phyloP scores from a whole-genome alignment of 2,797 vertebrate species.

The Hoplostethus mediterraneus region DNA sequence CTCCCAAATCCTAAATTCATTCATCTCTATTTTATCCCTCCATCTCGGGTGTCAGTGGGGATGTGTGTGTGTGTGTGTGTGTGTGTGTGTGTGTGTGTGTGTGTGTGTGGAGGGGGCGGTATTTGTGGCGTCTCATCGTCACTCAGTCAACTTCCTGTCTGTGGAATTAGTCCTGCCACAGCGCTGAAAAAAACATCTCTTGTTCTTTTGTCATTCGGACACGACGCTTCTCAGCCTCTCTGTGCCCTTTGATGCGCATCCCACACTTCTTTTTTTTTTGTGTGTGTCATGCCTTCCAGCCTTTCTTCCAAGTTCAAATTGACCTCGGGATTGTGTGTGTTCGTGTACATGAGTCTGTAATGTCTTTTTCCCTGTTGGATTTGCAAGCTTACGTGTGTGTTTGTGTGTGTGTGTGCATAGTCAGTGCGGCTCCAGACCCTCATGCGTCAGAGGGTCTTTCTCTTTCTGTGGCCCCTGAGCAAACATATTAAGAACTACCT shows the following conservation, averaged over 20 bases:
- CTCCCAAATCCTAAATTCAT: constrained; percentile 3
- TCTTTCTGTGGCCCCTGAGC: constrained; percentile 80
- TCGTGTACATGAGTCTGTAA: constrained; percentile 36
- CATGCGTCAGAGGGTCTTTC: constrained; percentile 86
- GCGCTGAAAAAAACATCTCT: constrained; percentile 15
- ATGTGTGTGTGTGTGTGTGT: not conserved
- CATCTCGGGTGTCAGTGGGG: not conserved
- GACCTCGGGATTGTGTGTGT: constrained; percentile 22
- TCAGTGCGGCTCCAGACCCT: constrained; percentile 75
- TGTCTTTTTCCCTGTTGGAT: constrained; percentile 54
- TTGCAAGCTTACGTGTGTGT: constrained; percentile 47
- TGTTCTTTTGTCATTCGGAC: constrained; percentile 41
- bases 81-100: no score
- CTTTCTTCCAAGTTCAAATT: constrained; percentile 30
- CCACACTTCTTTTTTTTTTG: constrained; percentile 35
- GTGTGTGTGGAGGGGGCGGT: not conserved
- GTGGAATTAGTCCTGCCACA: constrained; percentile 41
- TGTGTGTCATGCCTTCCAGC: not conserved
- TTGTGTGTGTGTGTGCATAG: constrained; percentile 44
- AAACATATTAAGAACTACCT: constrained; percentile 88
- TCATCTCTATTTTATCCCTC: constrained; percentile 27
- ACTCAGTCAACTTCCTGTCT: constrained; percentile 65
- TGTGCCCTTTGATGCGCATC: constrained; percentile 68
- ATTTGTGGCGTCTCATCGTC: constrained; percentile 34
- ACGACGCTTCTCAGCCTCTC: constrained; percentile 37